Base-by-base conservation (phyloP, 1,140 invertebrate species). In the Coenobita brevimanus region DNA sequence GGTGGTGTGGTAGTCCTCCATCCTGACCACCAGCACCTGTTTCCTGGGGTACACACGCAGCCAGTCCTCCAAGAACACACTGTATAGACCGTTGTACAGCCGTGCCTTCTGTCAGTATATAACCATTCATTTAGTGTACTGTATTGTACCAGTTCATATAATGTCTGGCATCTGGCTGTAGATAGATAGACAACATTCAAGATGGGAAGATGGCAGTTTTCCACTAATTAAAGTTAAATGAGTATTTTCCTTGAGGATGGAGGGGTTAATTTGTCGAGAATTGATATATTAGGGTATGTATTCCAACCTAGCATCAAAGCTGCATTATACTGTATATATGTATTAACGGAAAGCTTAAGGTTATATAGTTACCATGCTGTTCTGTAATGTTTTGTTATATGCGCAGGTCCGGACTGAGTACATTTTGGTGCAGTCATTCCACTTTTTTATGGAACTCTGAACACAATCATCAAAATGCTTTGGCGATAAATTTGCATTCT, bases 1-100 rank as follows among this genome's bases (percentile, higher is more conserved):
- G 38, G 83, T 80, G 8, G 60, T 54, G 21, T 78, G 71, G 43
- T 89, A 84, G 62, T 89, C 88, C 67, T 89, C 88, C 73, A 86
- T 89, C 30, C 88, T 69, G n/a, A 89, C n/a, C 21, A 89, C 82
- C 30, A 89, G 54, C n/a, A 89, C 73, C n/a, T 89, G 81, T 4
- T 79, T 41, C 33, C 33, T 10, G 1, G 73, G 69, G 43, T 84
- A 89, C 24, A 79, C 81, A 10, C 79, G 24, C 82, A 89, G 54
- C 88, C 88, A 89, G 30, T 84, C 82, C 13, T 62, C 38, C 2
- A 89, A 41, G 57, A 81, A 84, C 30, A 89, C 33, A 24, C 62
- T 86, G 62, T 89, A 89, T 43, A 89, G 62, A 4, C 88, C 88
- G 43, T 85, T 86, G 17, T 89, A 82, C 13, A 89, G 43, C 21